Evolutionary conservation across 2,113 vertebrate species (phyloP), one percentile per base, ranked within the genome.

Genomic region (Platichthys flesus): DNA sequence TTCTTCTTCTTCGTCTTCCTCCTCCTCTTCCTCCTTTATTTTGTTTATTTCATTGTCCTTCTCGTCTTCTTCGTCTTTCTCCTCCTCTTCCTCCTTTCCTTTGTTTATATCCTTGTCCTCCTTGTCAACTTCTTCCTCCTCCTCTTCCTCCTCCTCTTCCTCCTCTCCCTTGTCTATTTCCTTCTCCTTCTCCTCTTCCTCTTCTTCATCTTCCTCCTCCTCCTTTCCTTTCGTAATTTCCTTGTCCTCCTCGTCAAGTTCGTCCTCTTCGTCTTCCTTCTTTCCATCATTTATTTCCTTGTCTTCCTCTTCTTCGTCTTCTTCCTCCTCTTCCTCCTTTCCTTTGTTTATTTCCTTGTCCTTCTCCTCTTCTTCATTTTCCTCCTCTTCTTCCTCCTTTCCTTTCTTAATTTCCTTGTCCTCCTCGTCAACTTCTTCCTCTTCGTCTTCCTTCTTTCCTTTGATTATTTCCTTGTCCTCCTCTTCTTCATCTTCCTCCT

Each of bases 391-490:
- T 0, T 66, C 64, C 2, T 66, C 24, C 13, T 9, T 2, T 0
- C 7, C 23, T 26, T 13, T 21, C 4, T 55, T 9, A 15, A 18
- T 4, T 60, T n/a, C 45, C 1, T 14, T 14, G 0, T 67, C 20
- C 3, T 68, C 37, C 1, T 42, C 14, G 0, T 26, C 37, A 13
- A 2, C 23, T 2, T 60, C 31, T 21, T 62, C 26, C 1, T 23
- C 18, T 1, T 16, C 13, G 3, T 47, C 35, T 2, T 71, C 3
- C 0, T 16, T 9, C 13, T 9, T 2, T 0, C 18, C 23, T 26
- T 13, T 12, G 13, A 23, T 10, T 57, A 18, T 9, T 66, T n/a
- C 45, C 1, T 14, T 14, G 2, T 57, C 57, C 0, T 58, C 24
- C 0, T 59, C 64, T 4, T 64, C 51, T 2, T 67, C 57, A 0